Conservation (phyloP, 2,113 vertebrate genomes). For the Sphyrna mokarran region DNA sequence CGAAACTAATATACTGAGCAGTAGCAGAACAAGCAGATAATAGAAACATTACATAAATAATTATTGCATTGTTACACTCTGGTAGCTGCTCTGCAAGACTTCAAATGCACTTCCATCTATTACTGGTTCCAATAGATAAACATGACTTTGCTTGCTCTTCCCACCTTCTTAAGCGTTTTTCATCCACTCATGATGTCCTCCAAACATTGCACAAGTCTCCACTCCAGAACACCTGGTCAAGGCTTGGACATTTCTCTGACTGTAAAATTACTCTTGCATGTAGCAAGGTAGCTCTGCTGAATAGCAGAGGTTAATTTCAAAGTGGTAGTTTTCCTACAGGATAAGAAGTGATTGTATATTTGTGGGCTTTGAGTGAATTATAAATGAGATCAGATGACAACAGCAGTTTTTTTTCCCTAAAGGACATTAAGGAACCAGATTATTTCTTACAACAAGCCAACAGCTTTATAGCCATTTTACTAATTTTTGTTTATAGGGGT, state of each 20-base stretch:
- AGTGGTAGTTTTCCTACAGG: not conserved
- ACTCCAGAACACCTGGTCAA: not conserved
- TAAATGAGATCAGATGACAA: not conserved
- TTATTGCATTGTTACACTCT: slow-evolving; percentile 1
- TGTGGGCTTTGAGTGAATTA: not conserved
- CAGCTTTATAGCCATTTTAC: not conserved
- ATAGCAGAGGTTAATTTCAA: not conserved
- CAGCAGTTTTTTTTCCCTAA: not conserved
- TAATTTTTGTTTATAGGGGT: not conserved
- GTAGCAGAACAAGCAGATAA: not conserved
- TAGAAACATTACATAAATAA: slow-evolving; percentile 18
- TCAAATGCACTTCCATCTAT: not conserved
- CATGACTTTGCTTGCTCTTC: not conserved
- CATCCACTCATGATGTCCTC: not conserved
- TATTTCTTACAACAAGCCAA: not conserved
- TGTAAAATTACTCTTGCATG: not conserved
- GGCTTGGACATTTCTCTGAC: not conserved
- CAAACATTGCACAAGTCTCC: not conserved
- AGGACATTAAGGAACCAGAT: not conserved
- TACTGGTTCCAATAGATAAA: not conserved
- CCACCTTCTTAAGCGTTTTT: not conserved
- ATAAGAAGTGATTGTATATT: not conserved
- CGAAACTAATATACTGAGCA: not conserved
- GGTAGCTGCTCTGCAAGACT: slow-evolving; percentile 4
- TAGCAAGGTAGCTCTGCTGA: not conserved